phyloP scores from a whole-genome alignment of 1,140 invertebrate genomes.

The Papilio glaucus region DNA sequence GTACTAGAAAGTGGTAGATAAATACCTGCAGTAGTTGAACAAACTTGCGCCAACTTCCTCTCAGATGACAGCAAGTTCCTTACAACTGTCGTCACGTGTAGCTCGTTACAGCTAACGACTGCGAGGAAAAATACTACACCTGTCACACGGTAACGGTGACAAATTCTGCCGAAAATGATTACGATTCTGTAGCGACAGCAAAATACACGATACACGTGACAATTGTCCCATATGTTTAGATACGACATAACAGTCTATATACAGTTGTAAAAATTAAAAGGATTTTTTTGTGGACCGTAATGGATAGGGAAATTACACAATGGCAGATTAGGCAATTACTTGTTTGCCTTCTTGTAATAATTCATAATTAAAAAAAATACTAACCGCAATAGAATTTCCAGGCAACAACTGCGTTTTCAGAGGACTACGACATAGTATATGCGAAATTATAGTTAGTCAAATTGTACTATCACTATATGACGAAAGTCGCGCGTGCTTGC shows the following conservation, averaged over 20 bases:
- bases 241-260: neutral
- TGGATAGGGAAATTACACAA: too few species aligned
- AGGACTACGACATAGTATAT: too few species aligned
- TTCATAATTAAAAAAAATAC: too few species aligned
- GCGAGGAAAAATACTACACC: slow-evolving; percentile 11
- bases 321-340: too few species aligned
- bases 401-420: too few species aligned
- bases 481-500: too few species aligned
- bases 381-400: too few species aligned
- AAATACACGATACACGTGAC: neutral
- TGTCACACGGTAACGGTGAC: neutral
- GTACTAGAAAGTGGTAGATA: neutral
- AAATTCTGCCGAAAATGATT: slow-evolving; percentile 5
- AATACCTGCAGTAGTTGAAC: neutral
- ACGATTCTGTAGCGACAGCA: neutral
- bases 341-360: too few species aligned
- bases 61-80: slow-evolving; percentile 13
- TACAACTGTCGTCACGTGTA: slow-evolving; percentile 18
- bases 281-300: too few species aligned
- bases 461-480: too few species aligned
- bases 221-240: neutral
- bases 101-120: slow-evolving; percentile 24
- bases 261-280: too few species aligned
- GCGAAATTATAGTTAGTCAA: too few species aligned
- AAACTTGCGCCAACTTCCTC: slow-evolving; percentile 3